phyloP scores from a whole-genome alignment of 92 coral and sea anemone genomes.

The Palythoa grandis region DNA sequence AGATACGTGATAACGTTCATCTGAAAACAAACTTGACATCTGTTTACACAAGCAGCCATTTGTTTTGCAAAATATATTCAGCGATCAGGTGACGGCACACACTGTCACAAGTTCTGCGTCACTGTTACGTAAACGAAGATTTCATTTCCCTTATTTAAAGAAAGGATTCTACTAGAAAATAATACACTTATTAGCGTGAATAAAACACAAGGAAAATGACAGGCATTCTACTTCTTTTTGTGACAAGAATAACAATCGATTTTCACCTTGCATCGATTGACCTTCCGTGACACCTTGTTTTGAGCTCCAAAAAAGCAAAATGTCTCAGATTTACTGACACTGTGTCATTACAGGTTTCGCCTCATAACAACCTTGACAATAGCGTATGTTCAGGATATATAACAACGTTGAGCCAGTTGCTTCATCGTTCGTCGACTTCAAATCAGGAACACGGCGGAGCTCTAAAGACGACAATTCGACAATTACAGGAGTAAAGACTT shows the following conservation, averaged over 20 bases:
- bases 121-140: not conserved
- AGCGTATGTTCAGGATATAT: no score
- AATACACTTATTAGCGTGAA: not conserved
- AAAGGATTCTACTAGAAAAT: not conserved
- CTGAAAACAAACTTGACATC: not conserved
- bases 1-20: no score
- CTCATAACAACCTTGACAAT: no score
- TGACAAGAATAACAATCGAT: not conserved
- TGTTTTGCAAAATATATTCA: not conserved
- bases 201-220: not conserved
- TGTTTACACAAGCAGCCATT: not conserved
- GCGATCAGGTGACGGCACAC: not conserved
- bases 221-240: not conserved
- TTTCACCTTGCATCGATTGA: not conserved
- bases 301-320: no score
- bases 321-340: not conserved
- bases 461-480: no score
- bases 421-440: no score
- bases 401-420: no score
- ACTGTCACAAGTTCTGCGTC: no score
- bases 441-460: no score
- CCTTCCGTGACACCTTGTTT: not conserved
- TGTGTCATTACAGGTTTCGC: no score
- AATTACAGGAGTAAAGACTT: no score
- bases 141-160: not conserved